Conservation (phyloP, 2,113 vertebrate species). For the Plectropomus leopardus region DNA sequence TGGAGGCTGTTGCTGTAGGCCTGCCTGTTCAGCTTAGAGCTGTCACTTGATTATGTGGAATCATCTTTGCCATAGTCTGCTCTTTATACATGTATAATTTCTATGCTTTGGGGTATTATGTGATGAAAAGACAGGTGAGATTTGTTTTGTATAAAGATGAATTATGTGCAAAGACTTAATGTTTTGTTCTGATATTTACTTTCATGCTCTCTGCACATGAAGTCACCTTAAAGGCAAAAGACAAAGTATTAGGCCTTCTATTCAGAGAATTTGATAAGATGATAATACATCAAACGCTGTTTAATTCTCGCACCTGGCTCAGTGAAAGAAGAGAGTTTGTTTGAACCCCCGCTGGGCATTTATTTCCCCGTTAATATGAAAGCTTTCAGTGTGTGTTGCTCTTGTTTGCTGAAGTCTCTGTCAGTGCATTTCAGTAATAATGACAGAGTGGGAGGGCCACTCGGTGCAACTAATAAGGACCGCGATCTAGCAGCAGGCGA, state of each 20-base stretch:
- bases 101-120: neutral
- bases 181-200: conserved; percentile 10
- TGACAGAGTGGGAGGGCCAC: conserved; percentile 97
- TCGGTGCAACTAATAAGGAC: conserved; percentile 96
- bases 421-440: conserved; percentile 86
- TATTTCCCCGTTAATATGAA: conserved; percentile 44
- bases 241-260: conserved; percentile 7
- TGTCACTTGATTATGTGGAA: neutral
- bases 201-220: conserved; percentile 7
- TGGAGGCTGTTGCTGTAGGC: conserved; percentile 19
- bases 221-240: conserved; percentile 4
- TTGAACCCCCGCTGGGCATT: conserved; percentile 47
- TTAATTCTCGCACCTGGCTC: conserved; percentile 69
- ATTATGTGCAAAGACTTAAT: conserved; percentile 17
- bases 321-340: conserved; percentile 47
- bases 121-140: conserved; percentile 22
- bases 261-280: conserved; percentile 27
- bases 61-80: neutral
- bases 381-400: conserved; percentile 54
- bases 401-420: conserved; percentile 80
- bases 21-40: conserved; percentile 24
- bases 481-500: conserved; percentile 86
- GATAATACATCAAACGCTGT: conserved; percentile 55
- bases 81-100: conserved; percentile 9
- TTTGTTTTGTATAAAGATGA: conserved; percentile 2